Percentiles rank a stretch among this genome's conserved stretches.
These are phyloP conservation scores for Heliornis fulica DNA, from an alignment of 2,113 vertebrate genomes.

Conservation along the genomic window DNA sequence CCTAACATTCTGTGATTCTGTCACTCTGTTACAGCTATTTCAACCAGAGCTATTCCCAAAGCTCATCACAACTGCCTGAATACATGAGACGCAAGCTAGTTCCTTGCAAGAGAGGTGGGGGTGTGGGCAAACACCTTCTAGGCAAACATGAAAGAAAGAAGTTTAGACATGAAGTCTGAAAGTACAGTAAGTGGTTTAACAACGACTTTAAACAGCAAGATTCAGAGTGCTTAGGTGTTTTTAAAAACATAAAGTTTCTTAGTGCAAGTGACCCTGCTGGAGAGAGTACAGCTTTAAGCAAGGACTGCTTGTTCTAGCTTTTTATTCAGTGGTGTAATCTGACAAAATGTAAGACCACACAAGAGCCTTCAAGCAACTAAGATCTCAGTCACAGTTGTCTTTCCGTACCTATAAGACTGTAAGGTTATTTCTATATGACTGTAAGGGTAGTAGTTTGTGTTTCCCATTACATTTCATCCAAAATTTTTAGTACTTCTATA, in stretches of 20 bases:
- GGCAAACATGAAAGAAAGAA: conserved; percentile 2
- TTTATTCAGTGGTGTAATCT: neutral
- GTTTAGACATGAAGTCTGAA: neutral
- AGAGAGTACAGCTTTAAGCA: neutral
- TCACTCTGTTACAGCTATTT: neutral
- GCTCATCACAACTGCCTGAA: neutral
- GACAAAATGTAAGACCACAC: neutral
- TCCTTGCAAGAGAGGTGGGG: neutral
- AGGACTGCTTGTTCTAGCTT: neutral
- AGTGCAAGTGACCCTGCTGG: neutral
- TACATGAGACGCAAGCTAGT: neutral
- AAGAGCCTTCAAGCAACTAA: neutral
- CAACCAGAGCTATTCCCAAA: neutral
- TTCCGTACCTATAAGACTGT: neutral
- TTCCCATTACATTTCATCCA: neutral
- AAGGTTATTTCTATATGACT: neutral
- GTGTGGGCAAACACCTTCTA: neutral
- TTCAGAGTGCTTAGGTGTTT: neutral
- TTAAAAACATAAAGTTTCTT: neutral
- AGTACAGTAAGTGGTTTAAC: neutral
- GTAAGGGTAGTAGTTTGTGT: neutral
- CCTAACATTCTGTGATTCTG: too few relatives aligned
- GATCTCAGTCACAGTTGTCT: neutral
- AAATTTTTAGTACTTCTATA: too few relatives aligned
- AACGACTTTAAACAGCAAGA: neutral